Percentiles rank a stretch among this genome's conserved stretches.
These are phyloP conservation scores for Alectoris magna DNA, from an alignment of 2,797 vertebrate species.

Conservation along the genomic window DNA sequence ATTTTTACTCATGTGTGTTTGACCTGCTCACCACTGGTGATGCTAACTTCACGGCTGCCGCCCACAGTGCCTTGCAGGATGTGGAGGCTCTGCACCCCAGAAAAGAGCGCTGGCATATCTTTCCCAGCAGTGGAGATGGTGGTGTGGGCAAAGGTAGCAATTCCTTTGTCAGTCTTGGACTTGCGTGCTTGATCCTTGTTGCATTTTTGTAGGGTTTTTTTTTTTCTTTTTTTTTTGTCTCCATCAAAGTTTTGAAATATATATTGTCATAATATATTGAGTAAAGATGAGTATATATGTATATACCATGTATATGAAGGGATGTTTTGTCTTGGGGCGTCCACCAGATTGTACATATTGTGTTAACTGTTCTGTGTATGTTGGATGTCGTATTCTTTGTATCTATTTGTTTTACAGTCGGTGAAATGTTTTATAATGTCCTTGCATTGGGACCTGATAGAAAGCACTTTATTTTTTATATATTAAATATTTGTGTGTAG, in stretches of 20 bases:
- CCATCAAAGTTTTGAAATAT: conserved; percentile 81
- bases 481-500: conserved; percentile 86
- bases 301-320: conserved; percentile 85
- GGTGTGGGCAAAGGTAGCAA: not conserved
- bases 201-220: conserved; percentile 76
- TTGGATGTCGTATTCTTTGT: conserved; percentile 83
- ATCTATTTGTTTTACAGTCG: conserved; percentile 80
- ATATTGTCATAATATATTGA: conserved; percentile 88
- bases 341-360: conserved; percentile 81
- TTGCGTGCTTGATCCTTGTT: conserved; percentile 78
- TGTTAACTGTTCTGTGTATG: conserved; percentile 81
- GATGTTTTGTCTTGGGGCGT: conserved; percentile 74
- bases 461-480: conserved; percentile 99
- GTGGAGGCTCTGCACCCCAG: conserved; percentile 92
- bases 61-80: conserved; percentile 92
- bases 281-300: conserved; percentile 82
- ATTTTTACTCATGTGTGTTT: conserved; percentile 96
- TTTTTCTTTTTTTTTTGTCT: conserved; percentile 20
- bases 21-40: conserved; percentile 97
- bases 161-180: conserved; percentile 67
- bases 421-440: conserved; percentile 86
- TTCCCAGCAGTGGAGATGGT: conserved; percentile 78
- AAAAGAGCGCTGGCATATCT: conserved; percentile 92
- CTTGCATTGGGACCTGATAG: conserved; percentile 85
- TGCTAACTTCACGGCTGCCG: conserved; percentile 92